Evolutionary conservation across 1,140 invertebrate genomes (phyloP).

Genomic region (Bombus soroeensis): DNA sequence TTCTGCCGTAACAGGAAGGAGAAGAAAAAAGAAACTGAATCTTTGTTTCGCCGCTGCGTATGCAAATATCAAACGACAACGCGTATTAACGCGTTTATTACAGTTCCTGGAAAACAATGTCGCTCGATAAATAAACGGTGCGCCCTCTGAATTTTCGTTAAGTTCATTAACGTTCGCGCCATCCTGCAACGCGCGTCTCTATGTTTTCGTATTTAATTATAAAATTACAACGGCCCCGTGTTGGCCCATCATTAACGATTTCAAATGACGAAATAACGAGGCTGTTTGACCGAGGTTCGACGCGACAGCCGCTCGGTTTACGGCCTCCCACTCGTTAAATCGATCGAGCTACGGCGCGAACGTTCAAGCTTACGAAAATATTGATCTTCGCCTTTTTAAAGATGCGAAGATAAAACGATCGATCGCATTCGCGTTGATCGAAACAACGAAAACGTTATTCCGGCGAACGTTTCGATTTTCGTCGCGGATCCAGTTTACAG

Average conservation of each 20-base stretch:
- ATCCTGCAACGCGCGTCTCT: too few species aligned
- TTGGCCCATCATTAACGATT: slow-evolving; percentile 24
- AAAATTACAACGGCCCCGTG: slow-evolving; percentile 9
- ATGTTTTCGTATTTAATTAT: slow-evolving; percentile 25
- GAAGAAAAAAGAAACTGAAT: background rate
- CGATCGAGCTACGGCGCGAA: background rate
- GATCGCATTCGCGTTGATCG: background rate
- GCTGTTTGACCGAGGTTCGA: background rate
- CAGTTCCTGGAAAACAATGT: background rate
- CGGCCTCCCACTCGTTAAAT: slow-evolving; percentile 4
- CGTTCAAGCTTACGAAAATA: slow-evolving; percentile 1
- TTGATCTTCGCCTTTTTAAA: background rate
- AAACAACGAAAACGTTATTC: background rate
- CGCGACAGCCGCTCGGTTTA: too few species aligned
- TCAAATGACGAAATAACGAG: slow-evolving; percentile 35
- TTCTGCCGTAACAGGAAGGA: too few species aligned
- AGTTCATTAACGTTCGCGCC: background rate
- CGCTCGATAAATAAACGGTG: slow-evolving; percentile 7
- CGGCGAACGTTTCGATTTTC: background rate
- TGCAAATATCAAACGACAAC: background rate
- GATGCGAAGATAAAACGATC: background rate
- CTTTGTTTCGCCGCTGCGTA: background rate
- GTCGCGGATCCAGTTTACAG: background rate
- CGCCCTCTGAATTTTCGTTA: slow-evolving; percentile 14
- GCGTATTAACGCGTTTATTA: slow-evolving; percentile 3